Conservation (phyloP, 1,140 invertebrate genomes). For the Alviniconcha marisindica region DNA sequence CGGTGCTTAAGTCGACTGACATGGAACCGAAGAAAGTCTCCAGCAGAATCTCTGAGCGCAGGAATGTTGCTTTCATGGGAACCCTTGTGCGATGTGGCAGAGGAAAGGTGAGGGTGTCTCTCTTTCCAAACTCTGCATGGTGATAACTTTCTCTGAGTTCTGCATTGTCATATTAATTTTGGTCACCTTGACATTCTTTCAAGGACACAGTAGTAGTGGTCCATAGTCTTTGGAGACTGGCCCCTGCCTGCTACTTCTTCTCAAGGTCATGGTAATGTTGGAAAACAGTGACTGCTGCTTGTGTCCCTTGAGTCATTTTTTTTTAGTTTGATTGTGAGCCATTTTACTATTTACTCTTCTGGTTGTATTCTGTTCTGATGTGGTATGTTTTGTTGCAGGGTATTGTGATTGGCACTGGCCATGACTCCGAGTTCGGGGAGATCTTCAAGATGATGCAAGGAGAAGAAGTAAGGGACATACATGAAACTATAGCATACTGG, state of each 20-base stretch:
- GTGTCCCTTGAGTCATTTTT: background rate
- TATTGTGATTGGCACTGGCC: slow-evolving; percentile 97
- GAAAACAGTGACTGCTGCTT: background rate
- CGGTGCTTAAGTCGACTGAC: slow-evolving; percentile 76
- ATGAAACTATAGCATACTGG: too few relatives aligned
- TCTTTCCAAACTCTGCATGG: background rate
- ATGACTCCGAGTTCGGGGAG: slow-evolving; percentile 98
- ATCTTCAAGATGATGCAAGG: slow-evolving; percentile 99
- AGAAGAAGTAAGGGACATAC: slow-evolving; percentile 94
- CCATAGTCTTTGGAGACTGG: too few relatives aligned
- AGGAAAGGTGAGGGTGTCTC: slow-evolving; percentile 91
- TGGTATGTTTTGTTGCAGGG: slow-evolving; percentile 81
- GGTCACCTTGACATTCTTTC: background rate
- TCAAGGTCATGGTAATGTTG: too few relatives aligned
- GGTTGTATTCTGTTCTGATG: background rate
- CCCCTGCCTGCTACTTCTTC: too few relatives aligned
- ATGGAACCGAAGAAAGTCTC: slow-evolving; percentile 39
- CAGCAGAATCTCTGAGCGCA: slow-evolving; percentile 52
- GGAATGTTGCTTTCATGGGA: slow-evolving; percentile 98
- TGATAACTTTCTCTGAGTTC: too few relatives aligned
- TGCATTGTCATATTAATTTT: background rate
- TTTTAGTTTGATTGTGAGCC: background rate
- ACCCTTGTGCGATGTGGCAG: slow-evolving; percentile 97
- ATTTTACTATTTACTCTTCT: background rate
- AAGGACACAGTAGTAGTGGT: too few relatives aligned